Evolutionary conservation across 2,797 vertebrate species (phyloP).

Genomic region (Enteromius unitaeniatus): DNA sequence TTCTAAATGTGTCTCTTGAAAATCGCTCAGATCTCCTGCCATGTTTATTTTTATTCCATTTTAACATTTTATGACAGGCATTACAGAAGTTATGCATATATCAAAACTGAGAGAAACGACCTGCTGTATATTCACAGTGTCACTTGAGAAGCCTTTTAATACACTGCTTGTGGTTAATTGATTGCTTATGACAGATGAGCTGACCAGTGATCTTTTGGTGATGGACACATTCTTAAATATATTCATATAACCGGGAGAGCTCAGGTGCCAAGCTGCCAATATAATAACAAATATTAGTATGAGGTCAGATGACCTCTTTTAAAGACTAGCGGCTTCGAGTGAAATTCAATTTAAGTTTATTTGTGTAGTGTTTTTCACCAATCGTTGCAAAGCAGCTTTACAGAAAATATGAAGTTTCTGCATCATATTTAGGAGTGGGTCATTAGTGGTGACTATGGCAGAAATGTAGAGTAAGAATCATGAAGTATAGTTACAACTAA

Average conservation of each 20-base stretch:
- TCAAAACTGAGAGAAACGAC: neutral
- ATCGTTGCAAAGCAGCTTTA: no score
- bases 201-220: neutral
- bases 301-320: neutral
- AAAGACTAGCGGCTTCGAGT: neutral
- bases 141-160: slow-evolving; percentile 3
- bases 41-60: slow-evolving; percentile 12
- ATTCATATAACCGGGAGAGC: neutral
- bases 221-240: neutral
- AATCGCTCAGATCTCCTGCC: neutral
- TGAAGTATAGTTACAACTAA: no score
- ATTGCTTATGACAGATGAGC: neutral
- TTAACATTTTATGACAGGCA: neutral
- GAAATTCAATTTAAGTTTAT: neutral
- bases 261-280: neutral
- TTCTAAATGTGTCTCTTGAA: neutral
- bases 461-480: no score
- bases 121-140: neutral
- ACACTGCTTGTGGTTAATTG: slow-evolving; percentile 9
- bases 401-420: no score
- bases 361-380: no score
- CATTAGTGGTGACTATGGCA: no score
- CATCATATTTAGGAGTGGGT: no score
- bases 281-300: neutral
- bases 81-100: neutral